Base-by-base conservation (phyloP, 2,888 invertebrate genomes). In the Macrostomum cliftonense region DNA sequence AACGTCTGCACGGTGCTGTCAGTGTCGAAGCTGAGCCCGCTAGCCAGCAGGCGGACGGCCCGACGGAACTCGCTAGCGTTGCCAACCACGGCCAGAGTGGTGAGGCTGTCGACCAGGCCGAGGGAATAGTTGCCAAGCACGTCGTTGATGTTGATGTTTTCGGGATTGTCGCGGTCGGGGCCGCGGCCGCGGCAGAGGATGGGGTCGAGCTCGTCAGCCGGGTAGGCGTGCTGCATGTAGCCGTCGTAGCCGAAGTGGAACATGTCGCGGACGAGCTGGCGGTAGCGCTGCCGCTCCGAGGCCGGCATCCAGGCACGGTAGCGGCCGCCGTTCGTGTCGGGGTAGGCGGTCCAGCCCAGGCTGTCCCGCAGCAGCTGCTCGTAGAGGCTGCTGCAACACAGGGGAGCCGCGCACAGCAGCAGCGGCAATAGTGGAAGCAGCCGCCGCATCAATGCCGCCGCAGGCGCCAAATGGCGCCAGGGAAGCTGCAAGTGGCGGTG, bases 81-180 rank as follows among this genome's bases (percentile, higher is more conserved):
- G 36, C 76, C 76, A 63, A 77, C 67, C 61, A 75, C 75, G 5
- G 75, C 77, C 45, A 78, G 63, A 1, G 77, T 77, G 58, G 76
- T 77, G 51, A 78, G 62, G 7, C 76, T 65, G 63, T 78, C 78
- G 36, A 78, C 71, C 46, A 78, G 63, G 2, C 77, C 77, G 39
- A 78, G 65, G 39, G 75, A 74, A 61, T 76, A 78, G 59, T 78
- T 77, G 39, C 78, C 78, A 4, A 78, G 67, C 11, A 76, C 77
- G 67, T 78, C 78, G 66, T 78, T 78, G 50, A 78, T 77, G 59
- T 78, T 78, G 53, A 78, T 76, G 60, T 78, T 78, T 49, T 73
- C 72, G 76, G 76, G 77, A 66, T 77, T 72, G 2, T 71, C 72
- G 61, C 74, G 68, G 64, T 78, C 78, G 38, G 76, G 77, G 39